phyloP scores from a whole-genome alignment of 2,113 vertebrate genomes.

The Lagopus muta region DNA sequence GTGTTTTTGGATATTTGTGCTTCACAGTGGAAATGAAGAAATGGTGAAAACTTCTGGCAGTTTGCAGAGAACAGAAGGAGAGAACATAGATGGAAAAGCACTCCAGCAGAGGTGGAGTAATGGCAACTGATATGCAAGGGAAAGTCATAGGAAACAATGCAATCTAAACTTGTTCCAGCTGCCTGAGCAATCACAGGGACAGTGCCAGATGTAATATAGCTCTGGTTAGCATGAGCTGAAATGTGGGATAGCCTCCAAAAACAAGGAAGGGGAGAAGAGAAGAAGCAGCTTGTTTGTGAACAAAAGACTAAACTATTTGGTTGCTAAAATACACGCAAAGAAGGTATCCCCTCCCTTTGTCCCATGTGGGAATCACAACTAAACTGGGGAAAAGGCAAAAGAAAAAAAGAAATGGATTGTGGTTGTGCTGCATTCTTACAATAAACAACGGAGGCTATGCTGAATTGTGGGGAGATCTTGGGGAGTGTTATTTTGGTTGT shows the following conservation, averaged over 20 bases:
- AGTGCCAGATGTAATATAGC: conserved; percentile 67
- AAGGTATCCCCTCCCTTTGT: neutral
- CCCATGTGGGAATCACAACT: conserved; percentile 51
- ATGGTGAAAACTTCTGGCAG: conserved; percentile 7
- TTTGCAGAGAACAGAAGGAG: conserved; percentile 54
- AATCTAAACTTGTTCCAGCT: conserved; percentile 74
- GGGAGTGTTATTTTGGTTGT: conserved; percentile 27
- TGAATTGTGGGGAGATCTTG: conserved; percentile 50
- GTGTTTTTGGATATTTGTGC: conserved; percentile 10
- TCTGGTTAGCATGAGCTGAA: conserved; percentile 60
- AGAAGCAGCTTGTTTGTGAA: conserved; percentile 72
- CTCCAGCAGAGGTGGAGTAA: conserved; percentile 59
- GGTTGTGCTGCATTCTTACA: neutral
- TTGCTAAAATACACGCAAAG: conserved; percentile 70
- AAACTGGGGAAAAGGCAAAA: conserved; percentile 44
- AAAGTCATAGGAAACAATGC: conserved; percentile 70
- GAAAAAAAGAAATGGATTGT: neutral
- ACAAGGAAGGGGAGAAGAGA: conserved; percentile 45
- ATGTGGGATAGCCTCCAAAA: conserved; percentile 61
- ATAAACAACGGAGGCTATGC: conserved; percentile 56
- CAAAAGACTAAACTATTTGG: conserved; percentile 67
- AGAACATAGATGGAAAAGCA: conserved; percentile 2
- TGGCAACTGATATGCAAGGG: conserved; percentile 48
- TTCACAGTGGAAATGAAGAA: conserved; percentile 33
- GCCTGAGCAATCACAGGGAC: conserved; percentile 51